Conservation (phyloP, 2,888 invertebrate genomes). For the Branchipolynoe longqiensis region DNA sequence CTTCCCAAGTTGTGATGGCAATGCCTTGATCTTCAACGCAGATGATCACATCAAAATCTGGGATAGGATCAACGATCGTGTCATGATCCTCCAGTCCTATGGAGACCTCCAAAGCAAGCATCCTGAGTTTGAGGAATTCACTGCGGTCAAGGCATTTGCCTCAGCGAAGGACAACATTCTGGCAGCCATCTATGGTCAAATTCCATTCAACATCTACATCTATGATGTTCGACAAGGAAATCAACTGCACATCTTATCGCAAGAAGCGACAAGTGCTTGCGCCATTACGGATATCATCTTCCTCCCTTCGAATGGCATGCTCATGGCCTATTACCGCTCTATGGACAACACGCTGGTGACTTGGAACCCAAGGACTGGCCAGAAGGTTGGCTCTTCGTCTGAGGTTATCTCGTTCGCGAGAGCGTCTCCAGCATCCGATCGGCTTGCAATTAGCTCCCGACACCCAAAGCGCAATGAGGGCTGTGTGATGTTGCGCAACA, state of each 20-base stretch:
- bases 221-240: slow-evolving; percentile 62
- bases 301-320: slow-evolving; percentile 64
- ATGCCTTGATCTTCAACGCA: slow-evolving; percentile 60
- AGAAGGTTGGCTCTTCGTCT: slow-evolving; percentile 48
- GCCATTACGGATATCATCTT: slow-evolving; percentile 63
- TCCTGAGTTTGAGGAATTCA: slow-evolving; percentile 41
- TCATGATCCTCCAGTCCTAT: slow-evolving; percentile 54
- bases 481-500: slow-evolving; percentile 62
- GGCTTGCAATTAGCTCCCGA: slow-evolving; percentile 63
- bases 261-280: background rate
- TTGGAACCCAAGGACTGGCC: slow-evolving; percentile 65
- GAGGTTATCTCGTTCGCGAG: slow-evolving; percentile 58
- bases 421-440: slow-evolving; percentile 65
- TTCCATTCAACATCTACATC: slow-evolving; percentile 58
- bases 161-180: slow-evolving; percentile 64
- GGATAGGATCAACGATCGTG: slow-evolving; percentile 54
- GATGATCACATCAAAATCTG: slow-evolving; percentile 61
- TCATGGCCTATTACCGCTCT: slow-evolving; percentile 63
- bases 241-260: slow-evolving; percentile 31
- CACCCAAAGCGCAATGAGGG: slow-evolving; percentile 46
- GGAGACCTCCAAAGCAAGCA: slow-evolving; percentile 9
- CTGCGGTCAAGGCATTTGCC: slow-evolving; percentile 40
- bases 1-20: slow-evolving; percentile 61
- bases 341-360: slow-evolving; percentile 57
- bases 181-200: slow-evolving; percentile 63